Percentiles rank a stretch among this genome's conserved stretches.
Evolutionary conservation across 2,113 vertebrate genomes (phyloP).

Genomic region (Tautogolabrus adspersus): DNA sequence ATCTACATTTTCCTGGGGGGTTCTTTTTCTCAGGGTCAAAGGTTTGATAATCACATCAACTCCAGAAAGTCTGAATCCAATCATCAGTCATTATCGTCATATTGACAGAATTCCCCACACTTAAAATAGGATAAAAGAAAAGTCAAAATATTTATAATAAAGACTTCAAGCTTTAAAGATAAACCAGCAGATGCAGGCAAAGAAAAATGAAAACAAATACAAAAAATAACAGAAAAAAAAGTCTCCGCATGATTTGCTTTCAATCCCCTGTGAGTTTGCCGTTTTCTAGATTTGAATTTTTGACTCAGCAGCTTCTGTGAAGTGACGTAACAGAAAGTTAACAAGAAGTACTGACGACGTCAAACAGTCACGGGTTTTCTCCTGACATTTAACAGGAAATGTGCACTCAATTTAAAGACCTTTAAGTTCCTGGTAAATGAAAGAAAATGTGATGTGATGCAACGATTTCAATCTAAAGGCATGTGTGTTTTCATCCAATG

Average conservation of each 20-base stretch:
- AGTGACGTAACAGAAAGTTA: neutral
- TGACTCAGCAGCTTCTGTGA: constrained; percentile 6
- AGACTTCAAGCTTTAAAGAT: neutral
- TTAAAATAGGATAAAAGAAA: too few species aligned
- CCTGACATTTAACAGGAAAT: neutral
- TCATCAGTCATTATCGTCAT: neutral
- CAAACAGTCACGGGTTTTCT: neutral
- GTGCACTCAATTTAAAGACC: neutral
- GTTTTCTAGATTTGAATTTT: constrained; percentile 8
- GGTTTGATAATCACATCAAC: too few species aligned
- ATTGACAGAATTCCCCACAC: neutral
- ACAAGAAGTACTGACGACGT: neutral
- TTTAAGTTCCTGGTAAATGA: neutral
- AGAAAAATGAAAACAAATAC: too few species aligned
- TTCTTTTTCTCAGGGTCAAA: neutral
- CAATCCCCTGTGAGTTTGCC: neutral
- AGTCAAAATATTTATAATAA: too few species aligned
- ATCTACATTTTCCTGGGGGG: constrained; percentile 4
- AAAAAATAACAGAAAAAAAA: too few species aligned
- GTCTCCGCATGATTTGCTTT: neutral
- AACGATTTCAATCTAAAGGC: too few species aligned
- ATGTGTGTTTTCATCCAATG: too few species aligned
- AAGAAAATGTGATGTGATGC: neutral
- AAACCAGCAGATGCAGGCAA: neutral
- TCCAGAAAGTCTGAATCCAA: neutral